Base-by-base conservation (phyloP, 2,888 invertebrate species). In the Panzeria rudis region DNA sequence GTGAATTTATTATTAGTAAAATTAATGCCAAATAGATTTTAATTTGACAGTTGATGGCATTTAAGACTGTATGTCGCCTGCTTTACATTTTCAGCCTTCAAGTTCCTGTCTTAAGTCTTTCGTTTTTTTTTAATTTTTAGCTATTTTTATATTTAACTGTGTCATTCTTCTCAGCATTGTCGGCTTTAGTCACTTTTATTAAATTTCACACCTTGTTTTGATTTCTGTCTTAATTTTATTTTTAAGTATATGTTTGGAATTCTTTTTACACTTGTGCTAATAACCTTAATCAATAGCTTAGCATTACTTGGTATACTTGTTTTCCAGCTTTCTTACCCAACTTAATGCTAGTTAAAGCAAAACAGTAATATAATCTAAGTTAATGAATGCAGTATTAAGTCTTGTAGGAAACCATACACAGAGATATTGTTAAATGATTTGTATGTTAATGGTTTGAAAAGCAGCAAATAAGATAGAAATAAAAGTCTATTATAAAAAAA, bases 201-300 rank as follows among this genome's bases (percentile, higher is more conserved):
- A 29, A 50, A 41, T 78, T 64, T 80, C 72, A 56, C 79, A 80
- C 79, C 50, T 73, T 29, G 35, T 50, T 62, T 41, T 50, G 50
- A 32, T 54, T 38, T 38, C n/a, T 8, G n/a, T 5, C 15, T 69
- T 38, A 23, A 23, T 44, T 72, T 32, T 9, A 11, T 44, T 54
- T 62, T 54, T 20, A 52, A 29, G 11, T 17, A 61, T 69, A 61
- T 52, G 25, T 15, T 44, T 32, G 15, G 32, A 75, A 69, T 54
- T 62, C 54, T 38, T 50, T 47, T 13, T 20, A 32, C 25, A 54
- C 52, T 35, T 81, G 81, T 71, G 77, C 81, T 69, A 84, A 77
- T 73, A 84, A 84, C 81, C 76, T 77, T 62, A 77, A 81, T 81
- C 84, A 81, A 81, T 62, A 68, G 54, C 52, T 29, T 44, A n/a